phyloP scores from a whole-genome alignment of 2,888 invertebrate genomes.

The Noctua comes region DNA sequence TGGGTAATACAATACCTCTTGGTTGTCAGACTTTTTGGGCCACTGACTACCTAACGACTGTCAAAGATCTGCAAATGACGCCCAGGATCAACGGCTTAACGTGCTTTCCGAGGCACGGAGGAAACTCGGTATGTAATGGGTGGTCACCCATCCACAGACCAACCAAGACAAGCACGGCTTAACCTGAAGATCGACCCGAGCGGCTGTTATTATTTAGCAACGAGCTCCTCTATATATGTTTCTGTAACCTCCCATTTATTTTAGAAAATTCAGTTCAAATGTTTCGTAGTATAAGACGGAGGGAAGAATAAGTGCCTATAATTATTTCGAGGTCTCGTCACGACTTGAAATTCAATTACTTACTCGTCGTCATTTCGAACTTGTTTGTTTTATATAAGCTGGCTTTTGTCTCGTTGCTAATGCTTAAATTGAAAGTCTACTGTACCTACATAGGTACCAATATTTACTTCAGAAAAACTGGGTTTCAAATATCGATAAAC shows the following conservation, averaged over 20 bases:
- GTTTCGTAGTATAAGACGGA: background rate
- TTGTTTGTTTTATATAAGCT: constrained; percentile 55
- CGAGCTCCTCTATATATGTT: background rate
- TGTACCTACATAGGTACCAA: background rate
- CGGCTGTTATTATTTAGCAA: no score
- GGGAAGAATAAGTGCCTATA: constrained; percentile 40
- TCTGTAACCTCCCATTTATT: constrained; percentile 16
- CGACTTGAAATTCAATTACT: constrained; percentile 56
- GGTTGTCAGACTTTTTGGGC: no score
- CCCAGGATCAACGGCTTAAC: no score
- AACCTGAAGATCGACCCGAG: no score
- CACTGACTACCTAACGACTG: no score
- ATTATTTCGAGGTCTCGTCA: constrained; percentile 56
- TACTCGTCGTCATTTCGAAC: constrained; percentile 49
- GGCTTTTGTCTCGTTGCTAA: constrained; percentile 25
- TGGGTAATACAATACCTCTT: no score
- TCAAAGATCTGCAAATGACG: no score
- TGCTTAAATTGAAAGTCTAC: background rate
- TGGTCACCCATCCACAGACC: no score
- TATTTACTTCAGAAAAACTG: background rate
- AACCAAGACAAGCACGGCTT: no score
- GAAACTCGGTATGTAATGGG: no score
- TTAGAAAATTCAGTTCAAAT: constrained; percentile 28
- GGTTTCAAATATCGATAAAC: background rate
- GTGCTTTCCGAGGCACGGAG: no score